Evolutionary conservation across 2,888 invertebrate genomes (phyloP).

Genomic region (Eupeodes luniger): DNA sequence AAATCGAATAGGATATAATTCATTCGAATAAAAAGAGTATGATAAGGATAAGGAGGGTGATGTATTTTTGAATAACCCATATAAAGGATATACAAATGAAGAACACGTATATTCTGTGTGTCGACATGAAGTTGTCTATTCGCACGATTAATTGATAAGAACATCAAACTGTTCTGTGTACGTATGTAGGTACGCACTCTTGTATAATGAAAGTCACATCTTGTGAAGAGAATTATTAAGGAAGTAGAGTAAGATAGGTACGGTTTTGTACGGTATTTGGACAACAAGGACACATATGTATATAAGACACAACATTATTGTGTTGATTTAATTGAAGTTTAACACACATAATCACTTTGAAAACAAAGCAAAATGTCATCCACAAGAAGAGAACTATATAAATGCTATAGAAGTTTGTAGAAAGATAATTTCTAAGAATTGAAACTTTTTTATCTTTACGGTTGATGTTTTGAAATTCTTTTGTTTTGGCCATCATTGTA

Average conservation of each 20-base stretch:
- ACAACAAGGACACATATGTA: background rate
- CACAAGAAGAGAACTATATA: background rate
- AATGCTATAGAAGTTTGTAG: too few relatives aligned
- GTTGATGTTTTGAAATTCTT: background rate
- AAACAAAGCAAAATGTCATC: background rate
- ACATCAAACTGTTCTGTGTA: constrained; percentile 30
- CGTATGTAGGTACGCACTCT: too few relatives aligned
- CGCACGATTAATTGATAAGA: constrained; percentile 60
- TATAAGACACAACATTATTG: background rate
- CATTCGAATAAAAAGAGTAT: background rate
- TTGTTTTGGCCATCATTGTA: background rate
- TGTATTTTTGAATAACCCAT: background rate
- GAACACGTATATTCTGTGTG: background rate
- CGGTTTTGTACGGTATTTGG: background rate
- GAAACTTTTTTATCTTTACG: background rate
- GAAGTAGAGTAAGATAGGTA: background rate
- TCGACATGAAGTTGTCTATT: background rate
- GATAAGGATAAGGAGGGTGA: background rate
- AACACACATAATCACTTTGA: background rate
- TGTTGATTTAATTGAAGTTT: constrained; percentile 24
- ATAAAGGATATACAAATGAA: background rate
- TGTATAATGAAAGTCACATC: constrained; percentile 28
- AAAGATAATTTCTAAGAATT: too few relatives aligned
- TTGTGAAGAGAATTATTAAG: background rate
- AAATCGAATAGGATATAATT: constrained; percentile 15